Percentiles rank a stretch among this genome's conserved stretches.
These are phyloP conservation scores for Tenualosa thibaudeaui DNA, from an alignment of 2,797 vertebrate genomes.

Conservation along the genomic window DNA sequence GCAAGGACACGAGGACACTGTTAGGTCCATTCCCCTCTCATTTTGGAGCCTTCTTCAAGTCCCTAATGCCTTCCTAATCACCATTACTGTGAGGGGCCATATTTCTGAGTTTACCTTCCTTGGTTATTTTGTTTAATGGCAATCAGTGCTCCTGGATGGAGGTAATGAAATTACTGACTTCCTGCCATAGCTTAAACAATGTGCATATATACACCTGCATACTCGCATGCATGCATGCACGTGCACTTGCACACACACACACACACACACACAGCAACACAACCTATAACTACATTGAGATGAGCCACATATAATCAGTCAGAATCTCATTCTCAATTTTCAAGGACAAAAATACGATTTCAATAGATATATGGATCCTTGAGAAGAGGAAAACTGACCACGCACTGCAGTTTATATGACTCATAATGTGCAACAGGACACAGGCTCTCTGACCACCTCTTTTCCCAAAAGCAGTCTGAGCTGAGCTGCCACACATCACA, in stretches of 20 bases:
- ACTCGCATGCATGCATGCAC: background rate
- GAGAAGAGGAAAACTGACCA: background rate
- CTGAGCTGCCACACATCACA: background rate
- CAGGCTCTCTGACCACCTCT: constrained; percentile 29
- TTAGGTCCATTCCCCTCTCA: constrained; percentile 50
- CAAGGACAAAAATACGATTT: background rate
- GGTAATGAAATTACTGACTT: constrained; percentile 10
- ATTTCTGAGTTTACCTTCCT: background rate
- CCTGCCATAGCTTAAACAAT: background rate
- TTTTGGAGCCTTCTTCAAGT: constrained; percentile 48
- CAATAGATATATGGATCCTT: background rate
- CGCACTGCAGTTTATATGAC: background rate
- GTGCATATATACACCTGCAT: background rate
- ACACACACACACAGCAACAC: constrained; percentile 23
- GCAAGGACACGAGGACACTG: constrained; percentile 69
- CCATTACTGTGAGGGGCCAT: background rate
- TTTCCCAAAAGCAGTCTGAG: background rate
- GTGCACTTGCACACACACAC: constrained; percentile 27
- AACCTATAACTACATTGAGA: background rate
- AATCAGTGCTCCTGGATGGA: background rate
- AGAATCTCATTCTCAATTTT: background rate
- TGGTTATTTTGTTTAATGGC: constrained; percentile 16
- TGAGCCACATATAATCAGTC: background rate
- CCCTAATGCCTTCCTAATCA: constrained; percentile 43
- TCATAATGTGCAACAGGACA: constrained; percentile 44